phyloP scores from a whole-genome alignment of 2,113 vertebrate species.

The Helogale parvula region DNA sequence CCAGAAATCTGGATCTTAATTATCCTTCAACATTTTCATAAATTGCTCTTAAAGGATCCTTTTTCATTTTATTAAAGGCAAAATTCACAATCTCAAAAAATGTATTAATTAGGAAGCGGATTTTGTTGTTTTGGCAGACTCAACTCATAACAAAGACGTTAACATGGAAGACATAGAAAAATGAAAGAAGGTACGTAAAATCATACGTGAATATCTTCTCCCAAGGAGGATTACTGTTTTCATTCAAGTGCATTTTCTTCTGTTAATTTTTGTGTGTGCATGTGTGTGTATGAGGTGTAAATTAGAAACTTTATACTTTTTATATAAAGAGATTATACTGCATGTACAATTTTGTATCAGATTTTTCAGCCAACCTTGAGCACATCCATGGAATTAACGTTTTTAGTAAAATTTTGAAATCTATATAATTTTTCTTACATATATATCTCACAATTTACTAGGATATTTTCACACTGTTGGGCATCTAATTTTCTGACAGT shows the following conservation, averaged over 20 bases:
- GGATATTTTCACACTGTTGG: background rate
- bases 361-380: background rate
- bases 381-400: background rate
- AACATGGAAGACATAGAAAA: background rate
- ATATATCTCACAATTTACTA: background rate
- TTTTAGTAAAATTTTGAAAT: background rate
- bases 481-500: background rate
- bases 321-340: background rate
- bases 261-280: background rate
- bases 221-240: background rate
- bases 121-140: background rate
- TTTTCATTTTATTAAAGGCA: background rate
- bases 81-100: background rate
- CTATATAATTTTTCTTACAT: background rate
- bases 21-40: background rate
- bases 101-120: background rate
- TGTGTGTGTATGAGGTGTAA: background rate
- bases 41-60: background rate
- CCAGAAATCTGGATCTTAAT: background rate
- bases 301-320: background rate
- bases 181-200: background rate
- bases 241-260: background rate
- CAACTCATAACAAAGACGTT: background rate
- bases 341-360: background rate
- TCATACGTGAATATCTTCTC: background rate